Base-by-base conservation (phyloP, 2,888 invertebrate species). In the Synergus gifuensis region DNA sequence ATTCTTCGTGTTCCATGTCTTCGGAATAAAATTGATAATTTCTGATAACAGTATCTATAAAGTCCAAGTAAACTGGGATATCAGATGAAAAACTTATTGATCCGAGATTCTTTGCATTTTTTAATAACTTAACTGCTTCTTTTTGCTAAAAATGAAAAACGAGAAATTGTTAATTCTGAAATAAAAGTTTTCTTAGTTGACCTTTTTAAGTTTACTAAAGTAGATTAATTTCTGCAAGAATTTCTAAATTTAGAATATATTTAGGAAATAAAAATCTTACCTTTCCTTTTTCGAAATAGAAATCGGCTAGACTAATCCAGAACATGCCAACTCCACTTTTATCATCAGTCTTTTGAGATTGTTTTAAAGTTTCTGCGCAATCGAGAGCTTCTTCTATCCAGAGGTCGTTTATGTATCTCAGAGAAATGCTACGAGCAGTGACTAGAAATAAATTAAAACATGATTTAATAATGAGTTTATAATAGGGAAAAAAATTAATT, bases 291-390 rank as follows among this genome's bases (percentile, higher is more conserved):
- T 90, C 88, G 28, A 90, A 90, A 66, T 91, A 90, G 79, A 87
- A 88, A 77, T 91, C 89, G 36, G 91, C 87, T 64, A 92, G 84
- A 80, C 87, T 88, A 62, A 90, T 85, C 84, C 86, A 89, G 82
- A 90, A 92, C 49, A 87, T 79, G n/a, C 85, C 85, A 36, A 90
- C 83, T 8, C 82, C 79, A 12, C 80, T 79, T 4, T 82, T 83
- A 42, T 83, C 83, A 44, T 81, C 73, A 12, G 63, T 40, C 16
- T 89, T 85, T 8, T 66, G 67, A 0, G 86, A 87, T 46, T 83
- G 78, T 69, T 85, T 84, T 0, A 88, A 66, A 11, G 77, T 79
- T 0, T 54, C 63, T 0, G 83, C 82, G 46, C 83, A 81, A 46
- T 88, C 78, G 5, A 87, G 83, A 16, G 88, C 86, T 62, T 78